These are phyloP conservation scores for Kryptolebias ocellatus DNA, from an alignment of 2,797 vertebrate species.

Conservation along the genomic window DNA sequence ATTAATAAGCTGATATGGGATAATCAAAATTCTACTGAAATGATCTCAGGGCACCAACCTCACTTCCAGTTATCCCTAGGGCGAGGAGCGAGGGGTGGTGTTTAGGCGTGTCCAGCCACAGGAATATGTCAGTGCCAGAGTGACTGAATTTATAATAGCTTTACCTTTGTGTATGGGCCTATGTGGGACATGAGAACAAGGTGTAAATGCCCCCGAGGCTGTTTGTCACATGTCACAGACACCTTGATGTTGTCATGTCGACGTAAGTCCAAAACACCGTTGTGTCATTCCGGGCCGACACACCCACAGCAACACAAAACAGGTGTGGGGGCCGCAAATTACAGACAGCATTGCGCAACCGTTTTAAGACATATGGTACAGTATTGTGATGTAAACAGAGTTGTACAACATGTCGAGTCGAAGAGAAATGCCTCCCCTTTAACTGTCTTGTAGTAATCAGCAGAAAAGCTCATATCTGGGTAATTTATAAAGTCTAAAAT, in stretches of 20 bases:
- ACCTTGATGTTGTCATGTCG: background rate
- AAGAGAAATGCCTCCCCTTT: background rate
- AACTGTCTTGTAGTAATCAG: background rate
- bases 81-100: background rate
- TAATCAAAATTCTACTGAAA: background rate
- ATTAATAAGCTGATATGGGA: too few relatives aligned
- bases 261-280: background rate
- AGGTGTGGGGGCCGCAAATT: background rate
- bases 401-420: background rate
- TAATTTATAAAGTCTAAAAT: background rate
- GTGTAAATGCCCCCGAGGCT: background rate
- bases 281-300: background rate
- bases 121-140: background rate
- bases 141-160: background rate
- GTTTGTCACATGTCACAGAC: background rate
- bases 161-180: too few relatives aligned
- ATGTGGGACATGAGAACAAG: background rate
- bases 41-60: too few relatives aligned
- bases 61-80: background rate
- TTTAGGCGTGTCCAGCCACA: background rate
- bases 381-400: too few relatives aligned
- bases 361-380: background rate
- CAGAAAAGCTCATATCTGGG: background rate
- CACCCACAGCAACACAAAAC: background rate
- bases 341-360: background rate